Base-by-base conservation (phyloP, 2,888 invertebrate genomes). In the Aethes cnicana region DNA sequence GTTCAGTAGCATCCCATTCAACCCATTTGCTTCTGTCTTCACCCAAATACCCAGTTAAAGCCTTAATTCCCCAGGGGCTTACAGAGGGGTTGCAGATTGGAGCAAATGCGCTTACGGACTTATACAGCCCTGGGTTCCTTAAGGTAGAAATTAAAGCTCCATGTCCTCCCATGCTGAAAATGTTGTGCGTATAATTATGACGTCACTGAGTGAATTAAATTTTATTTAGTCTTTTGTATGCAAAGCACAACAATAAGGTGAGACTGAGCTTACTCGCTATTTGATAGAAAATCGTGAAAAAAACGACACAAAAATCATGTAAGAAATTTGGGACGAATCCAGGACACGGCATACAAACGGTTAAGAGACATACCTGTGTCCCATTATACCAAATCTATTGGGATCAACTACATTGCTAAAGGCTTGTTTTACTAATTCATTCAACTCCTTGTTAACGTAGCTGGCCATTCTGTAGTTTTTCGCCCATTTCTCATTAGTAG, bases 151-250 rank as follows among this genome's bases (percentile, higher is more conserved):
- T 93, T 36, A 99, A 78, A 9, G 98, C 98, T 20, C 99, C 99
- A 85, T 99, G 98, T 16, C 99, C 99, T 54, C 99, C 99, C 99
- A 99, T 99, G 73, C 98, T 98, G 74, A 36, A 91, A 88, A n/a
- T n/a, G n/a, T n/a, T n/a, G n/a, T n/a, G n/a, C n/a, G n/a, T n/a
- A n/a, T n/a, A n/a, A n/a, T n/a, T n/a, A n/a, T n/a, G n/a, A n/a
- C n/a, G n/a, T n/a, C n/a, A n/a, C n/a, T n/a, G n/a, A n/a, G n/a
- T n/a, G n/a, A n/a, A n/a, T n/a, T n/a, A n/a, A n/a, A n/a, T n/a
- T n/a, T n/a, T n/a, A n/a, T n/a, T n/a, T n/a, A n/a, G n/a, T n/a
- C n/a, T n/a, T n/a, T n/a, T n/a, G n/a, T n/a, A n/a, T n/a, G n/a
- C n/a, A n/a, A n/a, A n/a, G n/a, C n/a, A n/a, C n/a, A n/a, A n/a